These are phyloP conservation scores for Cataglyphis hispanica DNA, from an alignment of 1,140 invertebrate species.

Conservation along the genomic window DNA sequence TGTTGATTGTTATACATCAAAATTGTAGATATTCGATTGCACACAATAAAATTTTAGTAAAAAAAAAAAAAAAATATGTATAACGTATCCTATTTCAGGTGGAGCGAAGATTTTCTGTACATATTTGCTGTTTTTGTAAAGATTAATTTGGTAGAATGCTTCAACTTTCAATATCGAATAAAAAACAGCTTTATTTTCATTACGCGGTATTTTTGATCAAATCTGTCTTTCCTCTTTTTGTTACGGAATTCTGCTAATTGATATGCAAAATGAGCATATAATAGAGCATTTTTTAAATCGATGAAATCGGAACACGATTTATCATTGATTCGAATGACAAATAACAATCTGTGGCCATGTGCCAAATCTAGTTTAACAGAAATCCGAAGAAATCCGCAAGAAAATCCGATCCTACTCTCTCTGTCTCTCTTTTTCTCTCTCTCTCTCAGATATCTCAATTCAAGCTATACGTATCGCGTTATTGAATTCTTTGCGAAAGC, in stretches of 20 bases:
- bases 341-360: conserved; percentile 2
- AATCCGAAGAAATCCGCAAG: too few species aligned
- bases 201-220: not conserved
- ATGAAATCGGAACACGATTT: not conserved
- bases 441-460: conserved; percentile 22
- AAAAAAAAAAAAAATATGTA: not conserved
- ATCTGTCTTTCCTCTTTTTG: not conserved
- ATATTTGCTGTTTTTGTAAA: not conserved
- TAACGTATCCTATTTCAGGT: not conserved
- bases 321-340: conserved; percentile 1
- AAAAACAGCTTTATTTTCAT: not conserved
- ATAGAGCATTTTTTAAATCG: not conserved
- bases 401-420: not conserved
- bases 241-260: not conserved
- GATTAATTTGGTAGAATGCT: not conserved
- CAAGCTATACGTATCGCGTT: not conserved
- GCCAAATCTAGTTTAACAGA: conserved; percentile 33
- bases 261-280: not conserved
- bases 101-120: not conserved
- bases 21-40: not conserved
- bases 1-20: not conserved
- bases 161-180: not conserved
- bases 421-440: not conserved
- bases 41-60: not conserved
- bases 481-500: conserved; percentile 24